Evolutionary conservation across 2,888 invertebrate species (phyloP), one percentile per base, ranked within the genome.

Genomic region (Rhorus exstirpatorius): DNA sequence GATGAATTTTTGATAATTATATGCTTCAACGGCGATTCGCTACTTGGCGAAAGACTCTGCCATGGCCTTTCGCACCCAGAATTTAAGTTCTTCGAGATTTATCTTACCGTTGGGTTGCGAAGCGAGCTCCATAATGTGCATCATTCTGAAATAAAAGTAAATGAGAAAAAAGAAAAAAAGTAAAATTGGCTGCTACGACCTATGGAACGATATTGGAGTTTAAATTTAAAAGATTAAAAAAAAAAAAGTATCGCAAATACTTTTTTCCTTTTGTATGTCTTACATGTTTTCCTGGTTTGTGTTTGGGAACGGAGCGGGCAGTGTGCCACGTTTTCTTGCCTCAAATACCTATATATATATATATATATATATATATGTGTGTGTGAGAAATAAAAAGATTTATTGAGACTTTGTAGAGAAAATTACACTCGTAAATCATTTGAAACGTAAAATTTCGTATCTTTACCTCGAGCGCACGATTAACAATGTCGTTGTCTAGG

Each of bases 381-480:
- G 8, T 1, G 24, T 38, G 61, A 14, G 19, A 68, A 24, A 67
- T 24, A n/a, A 46, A 49, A 41, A 46, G 10, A 12, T 46, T 26
- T 24, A 41, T 65, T 3, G 8, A 1, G 17, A 70, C 41, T 24
- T 19, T 1, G 3, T 31, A 8, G 14, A 24, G 10, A 46, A 17
- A 21, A 49, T 55, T 8, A 1, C 4, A 1, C 19, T 51, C n/a
- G 17, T 21, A 35, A 38, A 38, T 53, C 21, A 51, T 12, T 44
- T 1, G 8, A 17, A 21, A 38, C 35, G 68, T 31, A 1, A 19
- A 49, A n/a, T 49, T 17, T 8, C 3, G 0, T 3, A n/a, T 41
- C 7, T 35, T 88, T 81, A 95, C 93, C 72, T 93, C 88, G 12
- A 88, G 85, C 0, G 96, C 95, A 60, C 96, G 92, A 1, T 93